Conservation (phyloP, 2,113 vertebrate species). For the Xiphorhynchus elegans region DNA sequence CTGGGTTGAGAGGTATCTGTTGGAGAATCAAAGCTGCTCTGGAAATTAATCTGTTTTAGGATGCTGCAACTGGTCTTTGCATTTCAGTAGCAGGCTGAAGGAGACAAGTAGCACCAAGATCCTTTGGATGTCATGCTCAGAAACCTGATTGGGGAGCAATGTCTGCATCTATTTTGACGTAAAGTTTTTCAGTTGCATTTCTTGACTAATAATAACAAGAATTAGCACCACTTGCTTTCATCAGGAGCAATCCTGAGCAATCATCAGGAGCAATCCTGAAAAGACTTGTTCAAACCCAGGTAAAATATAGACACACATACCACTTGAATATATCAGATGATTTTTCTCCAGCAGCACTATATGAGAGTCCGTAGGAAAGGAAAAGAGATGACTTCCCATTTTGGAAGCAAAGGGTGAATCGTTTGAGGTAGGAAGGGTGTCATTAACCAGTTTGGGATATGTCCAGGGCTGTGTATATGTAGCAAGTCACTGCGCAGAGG, state of each 20-base stretch:
- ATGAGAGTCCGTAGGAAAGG: not conserved
- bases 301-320: not conserved
- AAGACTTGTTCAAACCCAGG: not conserved
- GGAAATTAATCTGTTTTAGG: not conserved
- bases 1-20: not conserved
- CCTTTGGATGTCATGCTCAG: not conserved
- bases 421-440: conserved; percentile 21
- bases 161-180: not conserved
- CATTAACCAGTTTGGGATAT: not conserved
- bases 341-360: not conserved
- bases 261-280: not conserved
- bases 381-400: not conserved
- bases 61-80: not conserved
- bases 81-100: not conserved
- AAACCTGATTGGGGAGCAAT: not conserved
- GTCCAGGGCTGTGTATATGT: not conserved
- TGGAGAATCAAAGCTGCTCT: not conserved
- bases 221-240: fast-evolving
- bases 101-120: not conserved
- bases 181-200: not conserved
- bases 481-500: not conserved
- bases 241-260: not conserved
- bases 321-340: not conserved
- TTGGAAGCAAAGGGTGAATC: conserved; percentile 45
- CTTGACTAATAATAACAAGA: not conserved